Conservation (phyloP, 2,888 invertebrate species). For the Liopterus haemorrhoidalis region DNA sequence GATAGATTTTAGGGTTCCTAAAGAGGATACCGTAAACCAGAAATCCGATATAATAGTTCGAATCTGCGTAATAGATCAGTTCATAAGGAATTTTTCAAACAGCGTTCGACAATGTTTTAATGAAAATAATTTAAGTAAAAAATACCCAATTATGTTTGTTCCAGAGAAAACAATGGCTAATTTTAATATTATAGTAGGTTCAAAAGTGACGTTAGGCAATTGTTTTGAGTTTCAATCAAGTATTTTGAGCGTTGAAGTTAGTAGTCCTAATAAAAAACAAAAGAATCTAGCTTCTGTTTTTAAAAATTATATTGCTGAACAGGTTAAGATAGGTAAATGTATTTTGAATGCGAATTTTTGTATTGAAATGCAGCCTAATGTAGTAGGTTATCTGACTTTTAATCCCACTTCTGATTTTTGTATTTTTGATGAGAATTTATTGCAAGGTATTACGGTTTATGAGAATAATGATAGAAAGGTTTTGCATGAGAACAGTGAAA, state of each 20-base stretch:
- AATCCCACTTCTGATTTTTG: constrained; percentile 44
- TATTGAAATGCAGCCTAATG: constrained; percentile 44
- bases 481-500: constrained; percentile 27
- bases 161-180: constrained; percentile 14
- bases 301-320: constrained; percentile 50
- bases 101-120: constrained; percentile 15
- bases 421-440: constrained; percentile 43
- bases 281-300: constrained; percentile 46
- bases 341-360: constrained; percentile 52
- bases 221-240: constrained; percentile 44
- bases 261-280: constrained; percentile 36
- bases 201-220: constrained; percentile 47
- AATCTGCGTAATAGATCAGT: constrained; percentile 23
- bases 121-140: constrained; percentile 8
- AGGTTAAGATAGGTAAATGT: constrained; percentile 48
- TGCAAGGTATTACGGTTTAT: constrained; percentile 41
- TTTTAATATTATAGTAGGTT: constrained; percentile 23
- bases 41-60: constrained; percentile 23
- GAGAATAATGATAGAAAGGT: constrained; percentile 43
- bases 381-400: constrained; percentile 36
- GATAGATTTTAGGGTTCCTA: constrained; percentile 15
- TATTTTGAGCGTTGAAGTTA: constrained; percentile 48
- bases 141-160: constrained; percentile 18
- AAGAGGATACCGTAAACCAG: constrained; percentile 15
- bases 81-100: constrained; percentile 17